These are phyloP conservation scores for Miltochrista miniata DNA, from an alignment of 2,888 invertebrate species.

Conservation along the genomic window DNA sequence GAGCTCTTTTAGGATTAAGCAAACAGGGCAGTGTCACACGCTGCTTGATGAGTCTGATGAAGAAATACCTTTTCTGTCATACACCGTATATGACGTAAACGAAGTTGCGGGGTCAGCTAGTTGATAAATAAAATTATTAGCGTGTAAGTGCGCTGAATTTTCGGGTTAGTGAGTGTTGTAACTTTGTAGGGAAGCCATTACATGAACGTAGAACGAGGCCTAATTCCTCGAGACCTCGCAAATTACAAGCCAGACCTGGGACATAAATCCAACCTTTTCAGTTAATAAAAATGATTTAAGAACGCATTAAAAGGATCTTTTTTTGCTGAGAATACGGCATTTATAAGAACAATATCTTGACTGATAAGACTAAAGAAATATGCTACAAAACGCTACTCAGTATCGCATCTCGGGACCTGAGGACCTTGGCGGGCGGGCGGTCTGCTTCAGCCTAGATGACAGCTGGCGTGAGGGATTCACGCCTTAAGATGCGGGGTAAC, in stretches of 20 bases:
- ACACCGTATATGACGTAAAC: too few relatives aligned
- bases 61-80: too few relatives aligned
- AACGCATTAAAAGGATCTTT: slow-evolving; percentile 75
- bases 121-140: background rate
- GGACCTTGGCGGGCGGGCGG: too few relatives aligned
- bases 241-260: slow-evolving; percentile 63
- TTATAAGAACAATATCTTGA: slow-evolving; percentile 71
- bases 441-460: too few relatives aligned
- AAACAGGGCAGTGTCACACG: too few relatives aligned
- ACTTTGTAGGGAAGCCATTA: slow-evolving; percentile 12
- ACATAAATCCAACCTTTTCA: slow-evolving; percentile 77
- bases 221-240: slow-evolving; percentile 58
- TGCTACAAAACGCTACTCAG: slow-evolving; percentile 17
- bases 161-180: slow-evolving; percentile 1
- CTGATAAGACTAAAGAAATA: slow-evolving; percentile 41
- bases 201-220: slow-evolving; percentile 37
- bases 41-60: too few relatives aligned
- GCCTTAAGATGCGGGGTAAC: too few relatives aligned
- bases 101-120: too few relatives aligned
- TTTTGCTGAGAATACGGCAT: slow-evolving; percentile 66
- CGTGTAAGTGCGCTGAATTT: background rate
- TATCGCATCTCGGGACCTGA: too few relatives aligned
- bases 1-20: too few relatives aligned
- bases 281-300: slow-evolving; percentile 82
- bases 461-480: too few relatives aligned